Percentiles rank a stretch among this genome's conserved stretches.
Conservation (phyloP, 2,888 invertebrate species). For the Palloptera scutellata region DNA sequence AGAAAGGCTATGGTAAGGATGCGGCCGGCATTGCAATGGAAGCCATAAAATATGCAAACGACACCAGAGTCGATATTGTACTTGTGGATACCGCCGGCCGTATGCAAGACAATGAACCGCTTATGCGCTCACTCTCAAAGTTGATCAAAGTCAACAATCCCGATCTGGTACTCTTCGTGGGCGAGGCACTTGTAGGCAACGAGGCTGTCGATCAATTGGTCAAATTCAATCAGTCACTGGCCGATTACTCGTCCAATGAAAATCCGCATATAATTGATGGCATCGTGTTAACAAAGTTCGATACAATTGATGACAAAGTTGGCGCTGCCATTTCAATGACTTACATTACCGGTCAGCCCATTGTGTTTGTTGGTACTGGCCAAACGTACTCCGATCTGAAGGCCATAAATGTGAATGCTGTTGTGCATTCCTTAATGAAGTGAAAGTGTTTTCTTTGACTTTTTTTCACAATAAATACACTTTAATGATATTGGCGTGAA, state of each 20-base stretch:
- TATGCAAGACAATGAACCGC: constrained; percentile 99
- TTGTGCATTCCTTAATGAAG: constrained; percentile 96
- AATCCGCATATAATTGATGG: constrained; percentile 96
- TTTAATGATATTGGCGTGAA: too few species aligned
- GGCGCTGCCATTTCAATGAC: constrained; percentile 99
- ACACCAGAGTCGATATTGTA: constrained; percentile 86
- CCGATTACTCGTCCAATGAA: constrained; percentile 82
- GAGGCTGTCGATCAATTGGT: constrained; percentile 99
- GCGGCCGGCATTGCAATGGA: constrained; percentile 98
- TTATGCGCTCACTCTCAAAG: constrained; percentile 98
- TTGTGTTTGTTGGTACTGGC: constrained; percentile 92
- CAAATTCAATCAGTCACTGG: constrained; percentile 98
- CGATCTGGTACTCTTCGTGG: constrained; percentile 98
- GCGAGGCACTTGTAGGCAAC: constrained; percentile 99
- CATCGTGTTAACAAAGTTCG: constrained; percentile 98
- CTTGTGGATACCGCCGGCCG: constrained; percentile 99
- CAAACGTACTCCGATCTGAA: constrained; percentile 99
- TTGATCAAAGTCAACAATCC: constrained; percentile 97
- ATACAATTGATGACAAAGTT: constrained; percentile 99
- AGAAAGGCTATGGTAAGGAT: constrained; percentile 98
- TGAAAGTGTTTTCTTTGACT: neutral
- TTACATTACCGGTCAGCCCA: constrained; percentile 99
- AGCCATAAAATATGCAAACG: constrained; percentile 89
- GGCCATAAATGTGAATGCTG: constrained; percentile 94
- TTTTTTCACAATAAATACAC: too few species aligned